Conservation (phyloP, 1,140 invertebrate genomes). For the Tetragonula clypearis region DNA sequence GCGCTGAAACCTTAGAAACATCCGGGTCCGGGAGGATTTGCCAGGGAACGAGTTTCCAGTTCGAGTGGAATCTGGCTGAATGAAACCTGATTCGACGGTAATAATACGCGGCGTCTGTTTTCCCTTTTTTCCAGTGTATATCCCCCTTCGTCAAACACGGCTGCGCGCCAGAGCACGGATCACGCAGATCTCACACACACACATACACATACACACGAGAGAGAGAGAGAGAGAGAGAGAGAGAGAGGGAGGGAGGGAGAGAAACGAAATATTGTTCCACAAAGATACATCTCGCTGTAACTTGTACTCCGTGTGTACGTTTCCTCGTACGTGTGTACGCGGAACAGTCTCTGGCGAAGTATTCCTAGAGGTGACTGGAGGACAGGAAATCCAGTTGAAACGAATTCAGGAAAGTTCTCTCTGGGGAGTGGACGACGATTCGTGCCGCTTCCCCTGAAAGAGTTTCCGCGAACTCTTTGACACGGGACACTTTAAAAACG, state of each 20-base stretch:
- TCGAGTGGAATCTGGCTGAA: constrained; percentile 50
- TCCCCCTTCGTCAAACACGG: constrained; percentile 11
- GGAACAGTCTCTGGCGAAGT: neutral
- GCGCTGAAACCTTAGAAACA: constrained; percentile 39
- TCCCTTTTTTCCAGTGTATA: neutral
- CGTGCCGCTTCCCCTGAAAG: constrained; percentile 24
- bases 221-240: neutral
- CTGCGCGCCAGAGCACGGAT: neutral
- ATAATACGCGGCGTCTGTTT: constrained; percentile 23
- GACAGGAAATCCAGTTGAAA: constrained; percentile 62
- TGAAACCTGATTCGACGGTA: constrained; percentile 51
- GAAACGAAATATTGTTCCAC: constrained; percentile 63
- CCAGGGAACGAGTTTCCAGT: constrained; percentile 38
- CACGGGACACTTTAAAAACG: constrained; percentile 63
- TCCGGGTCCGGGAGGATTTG: constrained; percentile 31
- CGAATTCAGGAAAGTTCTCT: constrained; percentile 67
- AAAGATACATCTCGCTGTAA: constrained; percentile 52
- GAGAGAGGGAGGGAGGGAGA: neutral
- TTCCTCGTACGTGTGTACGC: neutral
- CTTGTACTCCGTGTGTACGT: neutral
- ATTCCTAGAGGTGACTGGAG: constrained; percentile 17
- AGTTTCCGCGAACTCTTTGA: constrained; percentile 58
- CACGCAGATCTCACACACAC: neutral
- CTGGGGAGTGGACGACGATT: constrained; percentile 55
- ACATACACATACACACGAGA: neutral